Conservation (phyloP, 2,797 vertebrate species). For the Lepus townsendii region DNA sequence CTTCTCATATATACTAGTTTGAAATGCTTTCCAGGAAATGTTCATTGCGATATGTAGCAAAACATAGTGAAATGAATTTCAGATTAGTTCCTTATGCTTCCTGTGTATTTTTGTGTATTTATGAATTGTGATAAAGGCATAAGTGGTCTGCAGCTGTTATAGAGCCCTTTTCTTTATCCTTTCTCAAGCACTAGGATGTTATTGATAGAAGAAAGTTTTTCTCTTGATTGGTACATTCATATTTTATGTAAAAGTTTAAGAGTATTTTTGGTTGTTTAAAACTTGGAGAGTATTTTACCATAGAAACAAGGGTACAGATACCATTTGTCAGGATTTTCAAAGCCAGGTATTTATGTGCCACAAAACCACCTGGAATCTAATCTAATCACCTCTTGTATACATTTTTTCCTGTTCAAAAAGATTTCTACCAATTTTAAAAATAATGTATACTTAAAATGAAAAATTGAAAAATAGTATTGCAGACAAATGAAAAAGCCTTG, state of each 20-base stretch:
- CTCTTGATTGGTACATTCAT: neutral
- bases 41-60: neutral
- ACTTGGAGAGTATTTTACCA: neutral
- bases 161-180: neutral
- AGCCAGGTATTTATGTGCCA: neutral
- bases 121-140: neutral
- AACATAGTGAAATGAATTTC: neutral
- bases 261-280: constrained; percentile 27
- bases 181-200: constrained; percentile 14
- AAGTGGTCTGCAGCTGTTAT: neutral
- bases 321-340: neutral
- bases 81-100: neutral
- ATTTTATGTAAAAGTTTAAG: neutral
- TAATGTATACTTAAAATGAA: constrained; percentile 6
- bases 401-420: neutral
- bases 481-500: neutral
- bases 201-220: constrained; percentile 16
- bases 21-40: constrained; percentile 8
- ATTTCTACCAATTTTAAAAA: neutral
- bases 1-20: neutral
- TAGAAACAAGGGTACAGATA: neutral
- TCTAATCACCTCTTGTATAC: neutral
- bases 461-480: neutral
- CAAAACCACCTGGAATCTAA: neutral
- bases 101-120: neutral